Base-by-base conservation (phyloP, 2,797 vertebrate species). In the Aplochiton taeniatus region DNA sequence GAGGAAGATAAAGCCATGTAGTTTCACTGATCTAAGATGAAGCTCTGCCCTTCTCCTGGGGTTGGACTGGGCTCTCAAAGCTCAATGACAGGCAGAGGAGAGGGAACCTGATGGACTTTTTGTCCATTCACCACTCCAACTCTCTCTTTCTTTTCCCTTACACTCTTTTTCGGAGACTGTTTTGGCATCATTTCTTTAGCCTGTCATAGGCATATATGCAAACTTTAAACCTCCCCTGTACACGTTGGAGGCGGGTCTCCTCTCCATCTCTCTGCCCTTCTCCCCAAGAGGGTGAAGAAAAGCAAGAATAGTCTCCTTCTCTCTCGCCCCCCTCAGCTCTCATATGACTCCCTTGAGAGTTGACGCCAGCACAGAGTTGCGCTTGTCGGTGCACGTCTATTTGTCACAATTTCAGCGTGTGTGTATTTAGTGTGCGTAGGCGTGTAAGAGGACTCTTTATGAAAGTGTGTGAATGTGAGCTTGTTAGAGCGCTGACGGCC, bases 281-380 rank as follows among this genome's bases (percentile, higher is more conserved):
- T 31, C 31, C 46, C 46, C 59, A 47, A n/a, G 19, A 47, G 46
- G 17, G 48, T 17, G 8, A 48, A 5, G n/a, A 47, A 31, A 49
- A 14, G 46, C 46, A 31, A 49, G 19, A 49, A 48, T 49, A 48
- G 17, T 13, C 46, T 61, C n/a, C 42, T 41, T 31, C 20, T 42
- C n/a, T 42, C 14, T 41, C 41, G 31, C 55, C 43, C 52, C 20
- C 9, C 52, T 11, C 45, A 10, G 47, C 60, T 61, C 47, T 50
- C 59, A 61, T 31, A 46, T 61, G 65, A 52, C 42, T 55, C 51
- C 42, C 51, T 44, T 54, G 41, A 53, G 18, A 18, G 16, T 45
- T 17, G 16, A 47, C 44, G 12, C 58, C 42, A 19, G 14, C 17
- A 47, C 42, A 20, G 13, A 46, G 31, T 31, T 31, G 31, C 31